phyloP scores from a whole-genome alignment of 2,888 invertebrate species.

The Eudasyphora cyanicolor region DNA sequence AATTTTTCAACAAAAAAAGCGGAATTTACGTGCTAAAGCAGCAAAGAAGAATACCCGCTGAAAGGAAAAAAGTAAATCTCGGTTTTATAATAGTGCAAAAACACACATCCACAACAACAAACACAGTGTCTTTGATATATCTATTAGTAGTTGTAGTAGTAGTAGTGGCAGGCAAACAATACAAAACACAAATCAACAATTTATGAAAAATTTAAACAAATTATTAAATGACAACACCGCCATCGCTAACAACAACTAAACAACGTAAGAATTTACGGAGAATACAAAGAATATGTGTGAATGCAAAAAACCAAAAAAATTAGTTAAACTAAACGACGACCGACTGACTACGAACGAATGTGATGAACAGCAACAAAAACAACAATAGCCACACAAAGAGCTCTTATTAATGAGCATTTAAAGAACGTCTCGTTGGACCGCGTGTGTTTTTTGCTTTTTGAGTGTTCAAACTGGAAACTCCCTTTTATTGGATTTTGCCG shows the following conservation, averaged over 20 bases:
- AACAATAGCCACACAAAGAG: too few relatives aligned
- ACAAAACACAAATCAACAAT: neutral
- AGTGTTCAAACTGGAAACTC: neutral
- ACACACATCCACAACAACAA: neutral
- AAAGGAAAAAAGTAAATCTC: slow-evolving; percentile 17
- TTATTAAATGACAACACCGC: neutral
- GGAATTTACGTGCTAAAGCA: neutral
- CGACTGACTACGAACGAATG: too few relatives aligned
- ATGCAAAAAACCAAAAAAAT: neutral
- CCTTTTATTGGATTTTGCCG: neutral
- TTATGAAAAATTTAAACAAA: neutral
- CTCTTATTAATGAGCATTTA: neutral
- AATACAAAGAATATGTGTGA: neutral
- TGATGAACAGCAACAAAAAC: too few relatives aligned
- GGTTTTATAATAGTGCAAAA: too few relatives aligned
- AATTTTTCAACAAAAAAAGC: neutral
- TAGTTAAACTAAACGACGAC: neutral
- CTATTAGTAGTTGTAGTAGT: too few relatives aligned
- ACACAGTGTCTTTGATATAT: too few relatives aligned
- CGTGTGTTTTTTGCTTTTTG: neutral
- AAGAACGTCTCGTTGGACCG: neutral
- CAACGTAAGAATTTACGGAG: neutral
- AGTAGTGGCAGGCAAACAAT: too few relatives aligned
- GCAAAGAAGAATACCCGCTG: neutral
- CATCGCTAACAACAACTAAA: neutral